phyloP scores from a whole-genome alignment of 2,888 invertebrate genomes.

The Sialis fuliginosa region DNA sequence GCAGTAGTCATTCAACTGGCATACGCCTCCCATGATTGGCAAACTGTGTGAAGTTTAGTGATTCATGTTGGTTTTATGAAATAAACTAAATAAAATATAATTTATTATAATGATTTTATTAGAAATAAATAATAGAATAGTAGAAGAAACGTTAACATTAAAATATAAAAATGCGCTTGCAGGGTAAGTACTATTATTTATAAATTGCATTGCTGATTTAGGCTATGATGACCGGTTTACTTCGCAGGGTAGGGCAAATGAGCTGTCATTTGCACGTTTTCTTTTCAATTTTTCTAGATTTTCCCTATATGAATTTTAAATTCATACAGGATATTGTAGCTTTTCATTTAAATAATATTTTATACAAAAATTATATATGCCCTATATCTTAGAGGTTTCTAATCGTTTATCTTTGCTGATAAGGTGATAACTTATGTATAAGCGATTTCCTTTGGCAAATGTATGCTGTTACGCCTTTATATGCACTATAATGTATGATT shows the following conservation, averaged over 20 bases:
- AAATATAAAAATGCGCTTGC: conserved; percentile 93
- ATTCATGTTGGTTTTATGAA: conserved; percentile 9
- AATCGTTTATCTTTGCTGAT: too few relatives aligned
- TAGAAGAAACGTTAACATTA: conserved; percentile 88
- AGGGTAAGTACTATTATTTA: conserved; percentile 55
- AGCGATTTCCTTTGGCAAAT: too few relatives aligned
- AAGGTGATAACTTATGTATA: too few relatives aligned
- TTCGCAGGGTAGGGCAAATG: conserved; percentile 32
- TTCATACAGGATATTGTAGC: too few relatives aligned
- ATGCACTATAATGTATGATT: too few relatives aligned
- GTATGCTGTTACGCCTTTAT: too few relatives aligned
- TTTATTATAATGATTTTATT: conserved; percentile 71
- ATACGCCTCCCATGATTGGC: conserved; percentile 17
- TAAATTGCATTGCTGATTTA: conserved; percentile 7
- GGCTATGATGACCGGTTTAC: conserved; percentile 30
- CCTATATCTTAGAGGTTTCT: too few relatives aligned
- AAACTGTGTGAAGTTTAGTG: conserved; percentile 7
- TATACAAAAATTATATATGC: too few relatives aligned
- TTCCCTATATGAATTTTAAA: too few relatives aligned
- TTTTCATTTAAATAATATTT: too few relatives aligned
- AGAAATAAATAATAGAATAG: conserved; percentile 98
- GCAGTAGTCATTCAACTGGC: conserved; percentile 5
- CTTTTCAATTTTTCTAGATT: conserved; percentile 9
- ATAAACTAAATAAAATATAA: conserved; percentile 7
- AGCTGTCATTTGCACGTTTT: conserved; percentile 6